Percentiles rank a stretch among this genome's conserved stretches.
These are phyloP conservation scores for Pogonocherus hispidulus DNA, from an alignment of 2,888 invertebrate species.

Conservation along the genomic window DNA sequence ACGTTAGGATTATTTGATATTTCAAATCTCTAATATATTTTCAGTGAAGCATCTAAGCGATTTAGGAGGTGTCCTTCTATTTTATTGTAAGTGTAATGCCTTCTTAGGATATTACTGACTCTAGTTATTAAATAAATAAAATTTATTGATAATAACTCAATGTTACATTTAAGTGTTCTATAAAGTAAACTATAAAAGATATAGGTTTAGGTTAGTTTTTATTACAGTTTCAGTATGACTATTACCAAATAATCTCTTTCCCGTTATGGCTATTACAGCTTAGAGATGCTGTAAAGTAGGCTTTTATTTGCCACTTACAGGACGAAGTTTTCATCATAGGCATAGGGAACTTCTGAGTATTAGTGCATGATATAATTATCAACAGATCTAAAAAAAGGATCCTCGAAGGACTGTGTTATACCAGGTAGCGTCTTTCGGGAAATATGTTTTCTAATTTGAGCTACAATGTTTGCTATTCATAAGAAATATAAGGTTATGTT, in stretches of 20 bases:
- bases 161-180: conserved; percentile 27
- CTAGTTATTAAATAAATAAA: conserved; percentile 40
- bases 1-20: too few species aligned
- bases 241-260: conserved; percentile 35
- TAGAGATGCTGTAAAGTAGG: conserved; percentile 3
- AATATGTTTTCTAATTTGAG: too few species aligned
- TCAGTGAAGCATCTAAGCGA: too few species aligned
- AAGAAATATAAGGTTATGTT: too few species aligned
- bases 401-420: too few species aligned
- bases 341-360: too few species aligned
- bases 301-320: conserved; percentile 9
- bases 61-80: not conserved
- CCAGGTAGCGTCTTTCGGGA: too few species aligned
- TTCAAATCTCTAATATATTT: too few species aligned
- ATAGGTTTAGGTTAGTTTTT: conserved; percentile 39
- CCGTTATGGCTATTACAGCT: conserved; percentile 6
- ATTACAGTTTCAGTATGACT: conserved; percentile 38
- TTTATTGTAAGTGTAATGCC: conserved; percentile 4
- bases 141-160: conserved; percentile 38
- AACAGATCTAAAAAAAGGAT: too few species aligned
- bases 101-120: not conserved
- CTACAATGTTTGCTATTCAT: too few species aligned
- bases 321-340: too few species aligned
- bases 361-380: too few species aligned
- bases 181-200: conserved; percentile 36